Conservation (phyloP, 2,888 invertebrate genomes). For the Rhynchonema sp. region DNA sequence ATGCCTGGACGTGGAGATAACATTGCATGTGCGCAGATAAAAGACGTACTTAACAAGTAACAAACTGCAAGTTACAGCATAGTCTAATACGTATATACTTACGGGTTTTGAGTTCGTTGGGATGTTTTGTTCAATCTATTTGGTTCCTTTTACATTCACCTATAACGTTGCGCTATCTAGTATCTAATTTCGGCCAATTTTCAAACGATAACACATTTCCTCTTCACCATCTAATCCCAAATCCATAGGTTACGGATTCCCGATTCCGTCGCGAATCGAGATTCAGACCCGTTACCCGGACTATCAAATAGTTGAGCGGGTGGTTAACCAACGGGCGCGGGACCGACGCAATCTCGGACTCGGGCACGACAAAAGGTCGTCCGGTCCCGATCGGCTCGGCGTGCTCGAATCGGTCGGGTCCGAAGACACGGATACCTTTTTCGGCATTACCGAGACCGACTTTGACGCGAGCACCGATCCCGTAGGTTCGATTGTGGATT, state of each 20-base stretch:
- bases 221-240: neutral
- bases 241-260: neutral
- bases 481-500: neutral
- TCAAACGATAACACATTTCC: neutral
- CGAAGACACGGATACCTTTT: neutral
- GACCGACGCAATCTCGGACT: too few species aligned
- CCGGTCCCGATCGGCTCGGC: neutral
- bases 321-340: neutral
- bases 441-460: neutral
- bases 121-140: neutral
- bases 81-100: too few species aligned
- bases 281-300: neutral
- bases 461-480: neutral
- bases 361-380: too few species aligned
- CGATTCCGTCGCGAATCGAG: neutral
- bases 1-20: too few species aligned
- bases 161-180: neutral
- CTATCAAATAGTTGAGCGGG: neutral
- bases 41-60: too few species aligned
- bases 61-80: too few species aligned
- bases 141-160: neutral
- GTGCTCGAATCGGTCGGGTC: neutral
- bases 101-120: too few species aligned
- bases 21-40: too few species aligned
- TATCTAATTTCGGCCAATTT: neutral